A percentile compares a stretch with the other conserved stretches of the same genome.
Conservation (phyloP, 2,888 invertebrate genomes). For the Cryptophagus acutangulus region DNA sequence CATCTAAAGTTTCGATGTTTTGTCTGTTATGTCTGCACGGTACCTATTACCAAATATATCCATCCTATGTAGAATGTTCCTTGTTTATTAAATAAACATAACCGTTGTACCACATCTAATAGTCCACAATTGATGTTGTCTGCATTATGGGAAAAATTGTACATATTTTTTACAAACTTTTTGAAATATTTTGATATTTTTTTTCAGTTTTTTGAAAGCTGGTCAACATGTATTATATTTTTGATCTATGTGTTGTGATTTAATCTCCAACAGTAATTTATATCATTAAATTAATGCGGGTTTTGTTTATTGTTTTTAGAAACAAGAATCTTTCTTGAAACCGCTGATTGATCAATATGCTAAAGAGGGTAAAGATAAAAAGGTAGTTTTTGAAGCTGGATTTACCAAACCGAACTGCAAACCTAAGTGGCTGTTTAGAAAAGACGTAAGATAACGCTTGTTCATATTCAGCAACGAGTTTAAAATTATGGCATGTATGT, state of each 20-base stretch:
- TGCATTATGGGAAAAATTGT: conserved; percentile 35
- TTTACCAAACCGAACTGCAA: conserved; percentile 96
- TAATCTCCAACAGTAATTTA: conserved; percentile 1
- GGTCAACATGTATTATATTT: conserved; percentile 28
- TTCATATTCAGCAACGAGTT: too few species aligned
- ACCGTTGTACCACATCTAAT: conserved; percentile 12
- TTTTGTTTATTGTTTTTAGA: conserved; percentile 53
- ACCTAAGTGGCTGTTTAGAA: conserved; percentile 87
- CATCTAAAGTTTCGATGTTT: conserved; percentile 31
- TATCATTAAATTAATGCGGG: not conserved
- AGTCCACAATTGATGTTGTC: conserved; percentile 35
- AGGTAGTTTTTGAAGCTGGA: conserved; percentile 86
- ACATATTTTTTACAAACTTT: conserved; percentile 30
- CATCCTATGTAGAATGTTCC: conserved; percentile 19
- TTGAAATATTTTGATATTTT: conserved; percentile 34
- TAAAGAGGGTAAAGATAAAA: conserved; percentile 94
- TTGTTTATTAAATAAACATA: conserved; percentile 13
- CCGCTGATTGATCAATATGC: conserved; percentile 91
- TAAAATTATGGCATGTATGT: too few species aligned
- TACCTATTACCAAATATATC: conserved; percentile 13
- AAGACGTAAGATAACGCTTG: conserved; percentile 89
- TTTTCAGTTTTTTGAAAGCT: conserved; percentile 37
- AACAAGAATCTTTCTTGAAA: conserved; percentile 90
- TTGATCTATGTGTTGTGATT: conserved; percentile 11
- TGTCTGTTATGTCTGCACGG: conserved; percentile 34